Evolutionary conservation across 2,797 vertebrate genomes (phyloP).

Genomic region (Coregonus suidteri): DNA sequence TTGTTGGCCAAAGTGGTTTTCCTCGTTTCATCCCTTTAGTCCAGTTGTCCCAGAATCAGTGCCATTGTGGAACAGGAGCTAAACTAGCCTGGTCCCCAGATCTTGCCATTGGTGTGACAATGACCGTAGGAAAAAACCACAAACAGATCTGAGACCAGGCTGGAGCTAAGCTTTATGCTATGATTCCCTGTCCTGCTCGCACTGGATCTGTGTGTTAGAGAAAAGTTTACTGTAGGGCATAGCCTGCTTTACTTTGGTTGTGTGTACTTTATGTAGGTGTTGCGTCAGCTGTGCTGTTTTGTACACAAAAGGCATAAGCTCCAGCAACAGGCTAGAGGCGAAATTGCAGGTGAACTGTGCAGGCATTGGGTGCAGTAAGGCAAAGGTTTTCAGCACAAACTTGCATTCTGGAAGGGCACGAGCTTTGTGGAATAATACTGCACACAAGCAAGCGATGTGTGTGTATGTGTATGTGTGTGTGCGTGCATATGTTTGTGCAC

Average conservation of each 20-base stretch:
- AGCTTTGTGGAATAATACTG: background rate
- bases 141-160: background rate
- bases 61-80: background rate
- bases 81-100: background rate
- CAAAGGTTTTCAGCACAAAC: background rate
- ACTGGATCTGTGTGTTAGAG: background rate
- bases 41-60: constrained; percentile 1
- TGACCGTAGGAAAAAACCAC: background rate
- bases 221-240: constrained; percentile 30
- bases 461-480: background rate
- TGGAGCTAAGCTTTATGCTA: background rate
- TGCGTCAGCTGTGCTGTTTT: constrained; percentile 55
- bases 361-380: background rate
- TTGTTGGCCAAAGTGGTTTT: constrained; percentile 48
- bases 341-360: background rate
- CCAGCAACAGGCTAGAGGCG: constrained; percentile 5
- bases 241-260: constrained; percentile 36
- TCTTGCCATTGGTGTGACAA: background rate
- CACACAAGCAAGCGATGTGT: background rate
- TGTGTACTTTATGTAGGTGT: constrained; percentile 21
- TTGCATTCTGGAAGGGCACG: background rate
- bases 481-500: too few relatives aligned
- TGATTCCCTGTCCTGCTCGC: background rate
- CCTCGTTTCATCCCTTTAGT: constrained; percentile 40
- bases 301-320: constrained; percentile 62